Evolutionary conservation across 2,888 invertebrate species (phyloP).

Genomic region (Volucella bombylans): DNA sequence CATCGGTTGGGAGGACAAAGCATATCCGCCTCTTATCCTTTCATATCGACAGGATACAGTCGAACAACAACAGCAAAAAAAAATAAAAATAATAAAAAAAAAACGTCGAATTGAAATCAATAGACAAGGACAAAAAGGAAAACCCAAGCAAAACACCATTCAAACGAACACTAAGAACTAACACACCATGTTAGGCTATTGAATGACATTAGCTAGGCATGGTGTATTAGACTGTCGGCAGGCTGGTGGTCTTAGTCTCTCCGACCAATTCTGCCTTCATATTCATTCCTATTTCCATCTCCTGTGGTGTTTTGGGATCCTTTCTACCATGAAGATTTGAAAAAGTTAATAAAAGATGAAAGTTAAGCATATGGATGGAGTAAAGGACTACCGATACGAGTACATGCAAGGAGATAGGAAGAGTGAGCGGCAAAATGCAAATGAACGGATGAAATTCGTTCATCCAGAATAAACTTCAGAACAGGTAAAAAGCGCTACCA

Average conservation of each 20-base stretch:
- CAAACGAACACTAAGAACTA: slow-evolving; percentile 59
- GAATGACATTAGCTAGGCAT: slow-evolving; percentile 14
- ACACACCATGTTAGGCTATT: slow-evolving; percentile 31
- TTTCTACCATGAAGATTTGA: slow-evolving; percentile 70
- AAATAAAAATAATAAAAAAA: not conserved
- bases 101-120: slow-evolving; percentile 55
- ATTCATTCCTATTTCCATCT: not conserved
- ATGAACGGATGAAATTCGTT: slow-evolving; percentile 58
- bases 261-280: too few species aligned
- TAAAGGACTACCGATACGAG: slow-evolving; percentile 11
- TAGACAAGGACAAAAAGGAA: slow-evolving; percentile 59
- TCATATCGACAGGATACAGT: not conserved
- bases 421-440: slow-evolving; percentile 47
- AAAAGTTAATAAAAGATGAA: slow-evolving; percentile 74
- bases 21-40: slow-evolving; percentile 37
- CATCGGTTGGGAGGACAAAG: slow-evolving; percentile 53
- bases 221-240: not conserved
- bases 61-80: slow-evolving; percentile 3
- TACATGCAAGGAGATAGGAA: not conserved
- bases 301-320: slow-evolving; percentile 55
- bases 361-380: slow-evolving; percentile 66
- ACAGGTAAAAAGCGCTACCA: slow-evolving; percentile 41
- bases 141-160: slow-evolving; percentile 51
- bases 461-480: slow-evolving; percentile 66
- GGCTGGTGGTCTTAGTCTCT: not conserved